Evolutionary conservation across 2,888 invertebrate genomes (phyloP).

Genomic region (Patella depressa): DNA sequence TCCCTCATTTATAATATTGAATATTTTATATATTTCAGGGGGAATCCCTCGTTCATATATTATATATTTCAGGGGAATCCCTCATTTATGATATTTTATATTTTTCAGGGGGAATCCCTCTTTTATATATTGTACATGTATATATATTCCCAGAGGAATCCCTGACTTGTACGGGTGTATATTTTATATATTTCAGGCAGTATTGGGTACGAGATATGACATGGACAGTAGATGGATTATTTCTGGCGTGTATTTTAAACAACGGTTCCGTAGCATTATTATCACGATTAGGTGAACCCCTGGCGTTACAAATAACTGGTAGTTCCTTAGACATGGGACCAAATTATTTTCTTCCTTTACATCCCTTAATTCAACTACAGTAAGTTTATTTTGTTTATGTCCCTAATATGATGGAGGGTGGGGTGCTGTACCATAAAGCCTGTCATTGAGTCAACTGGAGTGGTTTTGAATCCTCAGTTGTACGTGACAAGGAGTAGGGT

Average conservation of each 20-base stretch:
- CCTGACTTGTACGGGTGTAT: neutral
- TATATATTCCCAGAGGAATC: too few species aligned
- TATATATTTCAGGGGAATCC: too few species aligned
- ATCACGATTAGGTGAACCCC: constrained; percentile 66
- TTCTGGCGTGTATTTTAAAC: constrained; percentile 60
- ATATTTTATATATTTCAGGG: too few species aligned
- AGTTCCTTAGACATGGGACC: constrained; percentile 66
- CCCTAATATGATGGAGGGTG: too few species aligned
- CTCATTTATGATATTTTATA: too few species aligned
- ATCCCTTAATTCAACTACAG: constrained; percentile 50
- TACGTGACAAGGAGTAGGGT: too few species aligned
- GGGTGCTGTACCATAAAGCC: too few species aligned
- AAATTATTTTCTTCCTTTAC: constrained; percentile 64
- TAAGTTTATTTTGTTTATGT: neutral
- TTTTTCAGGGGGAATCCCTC: neutral
- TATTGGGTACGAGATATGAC: constrained; percentile 65
- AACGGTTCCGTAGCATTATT: constrained; percentile 65
- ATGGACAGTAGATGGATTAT: constrained; percentile 67
- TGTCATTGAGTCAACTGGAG: too few species aligned
- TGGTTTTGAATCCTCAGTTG: too few species aligned
- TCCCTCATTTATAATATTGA: too few species aligned
- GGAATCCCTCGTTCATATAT: too few species aligned
- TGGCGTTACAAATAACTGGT: constrained; percentile 59
- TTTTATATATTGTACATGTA: too few species aligned
- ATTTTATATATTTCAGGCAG: constrained; percentile 43